A percentile compares a stretch with the other conserved stretches of the same genome.
These are phyloP conservation scores for Sphinx pinastri DNA, from an alignment of 2,888 invertebrate species.

Conservation along the genomic window DNA sequence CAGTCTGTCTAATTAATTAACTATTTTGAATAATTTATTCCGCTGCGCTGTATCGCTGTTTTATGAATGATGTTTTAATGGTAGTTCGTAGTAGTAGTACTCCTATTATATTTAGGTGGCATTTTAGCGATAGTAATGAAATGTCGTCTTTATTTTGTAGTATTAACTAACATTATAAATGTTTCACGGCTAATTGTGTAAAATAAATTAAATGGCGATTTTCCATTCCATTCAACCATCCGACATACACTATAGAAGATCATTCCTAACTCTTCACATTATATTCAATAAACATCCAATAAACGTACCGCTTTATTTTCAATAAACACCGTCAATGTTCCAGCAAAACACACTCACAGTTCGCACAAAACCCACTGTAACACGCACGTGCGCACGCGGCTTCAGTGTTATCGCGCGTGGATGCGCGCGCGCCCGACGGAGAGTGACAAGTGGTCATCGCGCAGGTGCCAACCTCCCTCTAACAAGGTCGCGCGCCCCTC, in stretches of 20 bases:
- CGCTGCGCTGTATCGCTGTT: no score
- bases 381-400: constrained; percentile 65
- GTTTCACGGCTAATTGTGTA: background rate
- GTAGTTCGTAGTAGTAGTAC: no score
- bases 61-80: no score
- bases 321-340: constrained; percentile 51
- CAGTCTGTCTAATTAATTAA: background rate
- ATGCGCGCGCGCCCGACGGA: constrained; percentile 72
- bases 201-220: background rate
- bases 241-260: no score
- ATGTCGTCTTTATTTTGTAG: no score
- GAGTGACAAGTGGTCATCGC: constrained; percentile 76
- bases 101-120: no score
- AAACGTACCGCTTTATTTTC: constrained; percentile 62
- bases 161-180: no score
- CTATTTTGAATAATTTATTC: background rate
- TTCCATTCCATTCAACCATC: background rate
- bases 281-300: constrained; percentile 24
- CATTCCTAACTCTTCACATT: constrained; percentile 1
- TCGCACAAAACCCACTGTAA: constrained; percentile 63
- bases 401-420: constrained; percentile 60
- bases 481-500: constrained; percentile 80
- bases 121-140: no score
- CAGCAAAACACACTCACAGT: constrained; percentile 67
- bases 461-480: constrained; percentile 82